Percentiles rank a stretch among this genome's conserved stretches.
Evolutionary conservation across 1,140 invertebrate genomes (phyloP).

Genomic region (Nebria ingens): DNA sequence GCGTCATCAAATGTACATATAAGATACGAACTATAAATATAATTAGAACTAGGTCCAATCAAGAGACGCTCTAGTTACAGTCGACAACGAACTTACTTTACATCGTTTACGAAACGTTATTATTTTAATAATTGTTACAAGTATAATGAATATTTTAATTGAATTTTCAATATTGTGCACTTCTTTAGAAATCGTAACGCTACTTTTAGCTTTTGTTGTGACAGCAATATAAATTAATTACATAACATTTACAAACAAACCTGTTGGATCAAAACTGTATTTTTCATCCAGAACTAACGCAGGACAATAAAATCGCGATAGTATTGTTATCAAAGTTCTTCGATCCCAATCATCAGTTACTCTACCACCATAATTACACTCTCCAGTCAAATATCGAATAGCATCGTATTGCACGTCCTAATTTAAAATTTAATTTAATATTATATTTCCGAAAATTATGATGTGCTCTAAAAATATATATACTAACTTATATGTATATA

Average conservation of each 20-base stretch:
- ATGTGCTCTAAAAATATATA: not conserved
- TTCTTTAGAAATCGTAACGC: no score
- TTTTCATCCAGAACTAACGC: conserved; percentile 40
- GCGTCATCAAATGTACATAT: conserved; percentile 14
- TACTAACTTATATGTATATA: not conserved
- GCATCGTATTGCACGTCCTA: conserved; percentile 81
- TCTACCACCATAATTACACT: conserved; percentile 93
- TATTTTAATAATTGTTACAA: no score
- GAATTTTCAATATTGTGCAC: no score
- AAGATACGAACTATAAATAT: conserved; percentile 10
- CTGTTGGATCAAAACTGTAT: conserved; percentile 51
- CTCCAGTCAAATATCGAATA: conserved; percentile 80
- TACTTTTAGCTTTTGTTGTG: no score
- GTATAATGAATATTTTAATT: no score
- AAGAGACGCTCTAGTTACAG: no score
- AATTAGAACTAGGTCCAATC: conserved; percentile 8
- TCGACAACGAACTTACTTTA: no score
- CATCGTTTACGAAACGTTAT: no score
- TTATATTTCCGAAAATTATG: not conserved
- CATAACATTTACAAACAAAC: no score
- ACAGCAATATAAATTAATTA: no score
- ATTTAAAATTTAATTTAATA: not conserved
- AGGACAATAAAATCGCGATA: conserved; percentile 70
- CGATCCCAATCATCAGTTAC: conserved; percentile 94
- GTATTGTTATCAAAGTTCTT: conserved; percentile 71